phyloP scores from a whole-genome alignment of 2,888 invertebrate species.

The Platycheirus rosarum region DNA sequence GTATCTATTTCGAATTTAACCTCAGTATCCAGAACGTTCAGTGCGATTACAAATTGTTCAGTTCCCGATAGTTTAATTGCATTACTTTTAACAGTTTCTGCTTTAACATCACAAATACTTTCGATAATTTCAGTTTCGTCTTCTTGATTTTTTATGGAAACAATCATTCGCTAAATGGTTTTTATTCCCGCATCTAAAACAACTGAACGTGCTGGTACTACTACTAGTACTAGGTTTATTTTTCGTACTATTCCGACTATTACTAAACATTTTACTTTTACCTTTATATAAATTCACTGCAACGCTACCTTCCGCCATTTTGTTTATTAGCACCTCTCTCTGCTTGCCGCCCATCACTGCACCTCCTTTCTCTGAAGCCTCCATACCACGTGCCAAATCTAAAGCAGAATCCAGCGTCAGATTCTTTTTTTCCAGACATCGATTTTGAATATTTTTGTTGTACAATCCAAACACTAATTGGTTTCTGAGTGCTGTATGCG shows the following conservation, averaged over 20 bases:
- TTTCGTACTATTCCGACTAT: not conserved
- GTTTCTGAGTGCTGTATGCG: not conserved
- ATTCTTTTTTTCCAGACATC: not conserved
- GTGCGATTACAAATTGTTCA: not conserved
- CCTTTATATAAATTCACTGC: not conserved
- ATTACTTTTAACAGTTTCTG: not conserved
- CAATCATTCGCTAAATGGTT: slow-evolving; percentile 5
- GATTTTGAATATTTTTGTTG: not conserved
- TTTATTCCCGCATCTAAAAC: not conserved
- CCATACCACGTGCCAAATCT: not conserved
- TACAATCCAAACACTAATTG: not conserved
- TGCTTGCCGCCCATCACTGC: not conserved
- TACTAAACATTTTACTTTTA: not conserved
- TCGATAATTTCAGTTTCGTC: not conserved
- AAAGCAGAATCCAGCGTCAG: slow-evolving; percentile 3
- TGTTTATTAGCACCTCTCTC: not conserved
- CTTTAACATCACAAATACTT: slow-evolving; percentile 1
- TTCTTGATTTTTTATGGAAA: not conserved
- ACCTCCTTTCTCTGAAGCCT: not conserved
- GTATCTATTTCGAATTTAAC: not conserved
- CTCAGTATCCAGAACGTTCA: not conserved
- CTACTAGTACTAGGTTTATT: not conserved
- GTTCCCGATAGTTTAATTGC: not conserved
- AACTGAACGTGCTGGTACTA: not conserved
- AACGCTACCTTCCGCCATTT: not conserved